Conservation (phyloP, 2,797 vertebrate genomes). For the Nannoperca australis region DNA sequence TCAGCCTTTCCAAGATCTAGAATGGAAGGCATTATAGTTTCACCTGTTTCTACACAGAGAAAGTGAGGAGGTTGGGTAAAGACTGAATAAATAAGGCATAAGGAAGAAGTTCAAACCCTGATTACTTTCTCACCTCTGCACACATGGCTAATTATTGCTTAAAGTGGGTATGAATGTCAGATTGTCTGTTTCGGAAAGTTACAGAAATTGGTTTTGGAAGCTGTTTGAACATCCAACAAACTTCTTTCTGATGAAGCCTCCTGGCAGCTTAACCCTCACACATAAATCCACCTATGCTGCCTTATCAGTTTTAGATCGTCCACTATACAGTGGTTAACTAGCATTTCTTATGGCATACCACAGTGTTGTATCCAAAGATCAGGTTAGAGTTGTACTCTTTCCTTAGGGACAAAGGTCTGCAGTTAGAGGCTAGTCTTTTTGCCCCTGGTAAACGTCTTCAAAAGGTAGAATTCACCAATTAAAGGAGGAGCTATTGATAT, state of each 20-base stretch:
- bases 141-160: background rate
- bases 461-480: slow-evolving; percentile 37
- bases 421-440: background rate
- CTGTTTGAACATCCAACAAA: too few relatives aligned
- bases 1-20: background rate
- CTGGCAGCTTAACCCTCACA: too few relatives aligned
- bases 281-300: background rate
- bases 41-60: background rate
- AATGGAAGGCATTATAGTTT: background rate
- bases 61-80: background rate
- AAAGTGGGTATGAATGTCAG: too few relatives aligned
- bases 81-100: background rate
- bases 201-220: too few relatives aligned
- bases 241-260: too few relatives aligned
- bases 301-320: background rate
- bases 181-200: too few relatives aligned
- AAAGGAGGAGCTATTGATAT: slow-evolving; percentile 51
- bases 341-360: background rate
- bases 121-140: background rate
- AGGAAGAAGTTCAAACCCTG: background rate
- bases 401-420: background rate
- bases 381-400: background rate
- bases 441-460: slow-evolving; percentile 40
- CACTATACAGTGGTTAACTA: too few relatives aligned
- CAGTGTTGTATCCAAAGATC: background rate